Evolutionary conservation across 2,113 vertebrate genomes (phyloP), one percentile per base, ranked within the genome.

Genomic region (Limanda limanda): DNA sequence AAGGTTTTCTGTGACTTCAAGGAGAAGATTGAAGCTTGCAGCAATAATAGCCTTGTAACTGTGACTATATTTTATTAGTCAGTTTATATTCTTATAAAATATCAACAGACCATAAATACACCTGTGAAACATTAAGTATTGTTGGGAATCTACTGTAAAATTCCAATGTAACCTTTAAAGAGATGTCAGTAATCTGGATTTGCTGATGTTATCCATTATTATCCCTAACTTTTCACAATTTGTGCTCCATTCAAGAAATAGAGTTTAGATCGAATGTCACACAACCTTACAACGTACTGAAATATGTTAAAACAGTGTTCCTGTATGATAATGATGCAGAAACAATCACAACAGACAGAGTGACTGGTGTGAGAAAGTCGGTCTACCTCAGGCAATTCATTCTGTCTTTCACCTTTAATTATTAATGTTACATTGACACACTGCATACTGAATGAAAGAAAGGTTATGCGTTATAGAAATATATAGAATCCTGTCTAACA

Each of bases 401-500:
- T 85, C 79, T 25, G 71, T 81, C 78, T 89, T 71, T 61, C 71
- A 65, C 65, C 68, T 84, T 92, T 63, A 87, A 91, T 87, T 80
- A 90, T 90, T 86, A 75, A 92, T 86, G 81, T 82, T 79, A 84
- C 86, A 83, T 62, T 84, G 82, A 86, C 86, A 85, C 71, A 51
- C 68, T 61, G 84, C 78, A 84, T 76, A 73, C 81, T 21, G 68
- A 89, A 78, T 77, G 70, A 82, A 77, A 73, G 58, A 76, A 65
- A 67, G 71, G 74, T 86, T 78, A 78, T 70, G 78, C 84, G 71
- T 76, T 56, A 56, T 79, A 83, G 79, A 85, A 86, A 83, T 81
- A 76, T 78, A 74, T 80, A 52, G 24, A 74, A 74, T 72, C 15
- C 71, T 60, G 79, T 75, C 62, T 52, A 68, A 78, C 62, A 79